Evolutionary conservation across 2,113 vertebrate genomes (phyloP), one percentile per base, ranked within the genome.

Genomic region (Ploceus nigricollis): DNA sequence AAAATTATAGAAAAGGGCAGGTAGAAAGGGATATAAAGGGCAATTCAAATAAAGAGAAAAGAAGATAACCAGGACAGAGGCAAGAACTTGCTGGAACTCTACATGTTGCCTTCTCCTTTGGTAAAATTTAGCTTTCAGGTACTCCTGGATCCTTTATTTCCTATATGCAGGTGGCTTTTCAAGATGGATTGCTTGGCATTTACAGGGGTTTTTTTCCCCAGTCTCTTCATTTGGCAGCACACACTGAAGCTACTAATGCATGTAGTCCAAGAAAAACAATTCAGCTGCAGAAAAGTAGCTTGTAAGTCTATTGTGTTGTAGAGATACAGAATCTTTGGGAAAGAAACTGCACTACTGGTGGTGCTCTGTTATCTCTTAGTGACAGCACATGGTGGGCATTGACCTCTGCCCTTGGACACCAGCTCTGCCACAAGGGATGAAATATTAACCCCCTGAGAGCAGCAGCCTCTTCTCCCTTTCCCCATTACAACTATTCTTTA

Each of bases 101-200:
- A n/a, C 4, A 7, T 35, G 17, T 31, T 81, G 45, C 44, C 47
- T 56, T 60, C 15, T 45, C 8, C 48, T 73, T 80, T 23, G 21
- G 51, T 60, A 69, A 81, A 82, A 73, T 78, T 60, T 47, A 64
- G 13, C 25, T 65, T 76, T 63, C 51, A 42, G 66, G n/a, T 48
- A 90, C 30, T 58, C 39, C 27, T 1, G 9, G 27, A 82, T 89
- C 66, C 77, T 73, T 86, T 73, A 31, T 68, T 88, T 66, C 65
- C 88, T 90, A 42, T 23, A 14, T 69, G 88, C 95, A 96, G 65
- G 78, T 96, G 96, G 65, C 82, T 97, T 95, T 95, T 96, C 84
- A 96, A 96, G 85, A 94, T 50, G 53, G 30, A 94, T 94, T 86
- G 28, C 69, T 97, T 82, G 39, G 61, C 72, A 92, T 93, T 96